These are phyloP conservation scores for Bombus superbus DNA, from an alignment of 1,140 invertebrate species.

Conservation along the genomic window DNA sequence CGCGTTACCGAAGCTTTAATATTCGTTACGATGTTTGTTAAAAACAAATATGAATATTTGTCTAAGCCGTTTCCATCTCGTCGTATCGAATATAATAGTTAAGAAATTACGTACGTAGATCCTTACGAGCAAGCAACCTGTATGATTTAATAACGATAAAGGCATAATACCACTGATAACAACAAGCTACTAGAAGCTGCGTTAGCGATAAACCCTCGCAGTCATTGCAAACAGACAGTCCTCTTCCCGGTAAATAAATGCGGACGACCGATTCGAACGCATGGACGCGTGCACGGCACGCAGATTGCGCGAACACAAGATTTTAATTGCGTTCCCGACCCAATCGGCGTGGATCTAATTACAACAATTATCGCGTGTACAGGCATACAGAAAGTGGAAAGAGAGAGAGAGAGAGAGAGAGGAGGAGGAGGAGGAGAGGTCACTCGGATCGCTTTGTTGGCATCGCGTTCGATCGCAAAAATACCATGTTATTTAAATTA, in stretches of 20 bases:
- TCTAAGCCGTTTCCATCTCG: no score
- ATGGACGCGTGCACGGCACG: neutral
- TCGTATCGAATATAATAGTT: no score
- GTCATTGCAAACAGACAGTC: neutral
- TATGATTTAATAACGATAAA: neutral
- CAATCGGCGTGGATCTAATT: slow-evolving; percentile 59
- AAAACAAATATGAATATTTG: no score
- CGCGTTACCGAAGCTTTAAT: no score
- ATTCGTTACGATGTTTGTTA: no score
- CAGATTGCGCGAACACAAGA: slow-evolving; percentile 41
- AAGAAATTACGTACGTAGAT: neutral
- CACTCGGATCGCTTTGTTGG: slow-evolving; percentile 2
- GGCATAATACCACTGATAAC: neutral
- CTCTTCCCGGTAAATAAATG: neutral
- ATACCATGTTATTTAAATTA: slow-evolving; percentile 60
- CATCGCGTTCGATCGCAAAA: slow-evolving; percentile 46
- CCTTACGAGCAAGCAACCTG: neutral
- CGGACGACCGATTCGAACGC: neutral
- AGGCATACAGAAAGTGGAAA: neutral
- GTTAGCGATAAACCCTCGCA: neutral
- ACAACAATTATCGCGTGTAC: slow-evolving; percentile 55
- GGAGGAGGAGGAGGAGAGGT: no score
- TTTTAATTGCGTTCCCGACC: slow-evolving; percentile 58
- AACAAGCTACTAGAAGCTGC: neutral
- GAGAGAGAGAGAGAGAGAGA: neutral